Evolutionary conservation across 2,113 vertebrate species (phyloP).

Genomic region (Sigmodon hispidus): DNA sequence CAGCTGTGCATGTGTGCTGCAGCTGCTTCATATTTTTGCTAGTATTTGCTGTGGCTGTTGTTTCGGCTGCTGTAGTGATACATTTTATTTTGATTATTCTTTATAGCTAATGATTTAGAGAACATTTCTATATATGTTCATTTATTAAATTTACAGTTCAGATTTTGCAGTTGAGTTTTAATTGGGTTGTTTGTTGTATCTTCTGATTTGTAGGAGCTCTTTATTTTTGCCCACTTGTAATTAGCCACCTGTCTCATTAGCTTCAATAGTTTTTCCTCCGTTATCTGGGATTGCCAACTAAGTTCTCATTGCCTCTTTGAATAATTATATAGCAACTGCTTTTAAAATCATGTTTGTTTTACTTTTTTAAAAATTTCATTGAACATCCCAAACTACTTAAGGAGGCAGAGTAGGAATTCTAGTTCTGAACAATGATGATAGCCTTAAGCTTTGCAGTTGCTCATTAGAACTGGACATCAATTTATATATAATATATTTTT

Average conservation of each 20-base stretch:
- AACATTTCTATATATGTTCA: background rate
- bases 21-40: background rate
- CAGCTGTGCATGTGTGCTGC: background rate
- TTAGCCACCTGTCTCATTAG: conserved; percentile 18
- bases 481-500: background rate
- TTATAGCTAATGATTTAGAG: background rate
- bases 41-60: background rate
- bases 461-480: background rate
- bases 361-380: background rate
- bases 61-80: background rate
- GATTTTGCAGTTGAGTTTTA: conserved; percentile 31
- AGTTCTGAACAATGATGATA: background rate
- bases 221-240: conserved; percentile 11
- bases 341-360: conserved; percentile 12
- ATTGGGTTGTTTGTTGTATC: background rate
- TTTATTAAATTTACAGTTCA: conserved; percentile 16
- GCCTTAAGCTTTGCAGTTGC: background rate
- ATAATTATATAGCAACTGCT: background rate
- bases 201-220: conserved; percentile 42
- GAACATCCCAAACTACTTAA: conserved; percentile 16
- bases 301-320: conserved; percentile 4
- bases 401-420: background rate
- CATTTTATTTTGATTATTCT: background rate
- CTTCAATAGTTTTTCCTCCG: background rate
- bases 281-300: conserved; percentile 10